A percentile compares a stretch with the other conserved stretches of the same genome.
phyloP scores from a whole-genome alignment of 2,888 invertebrate genomes.

The Melanchra persicariae region DNA sequence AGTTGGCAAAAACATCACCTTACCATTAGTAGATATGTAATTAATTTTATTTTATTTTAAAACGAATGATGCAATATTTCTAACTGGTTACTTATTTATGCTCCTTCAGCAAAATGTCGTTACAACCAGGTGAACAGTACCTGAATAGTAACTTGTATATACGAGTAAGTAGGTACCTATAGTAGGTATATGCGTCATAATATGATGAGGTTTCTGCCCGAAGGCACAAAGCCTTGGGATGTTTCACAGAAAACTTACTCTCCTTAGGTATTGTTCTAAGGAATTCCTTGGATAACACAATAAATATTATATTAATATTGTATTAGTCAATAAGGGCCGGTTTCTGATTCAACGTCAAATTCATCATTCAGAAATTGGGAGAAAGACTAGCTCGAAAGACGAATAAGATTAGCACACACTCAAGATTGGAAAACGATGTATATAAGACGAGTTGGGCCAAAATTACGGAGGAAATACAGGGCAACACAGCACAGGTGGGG shows the following conservation, averaged over 20 bases:
- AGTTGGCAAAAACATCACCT: constrained; percentile 42
- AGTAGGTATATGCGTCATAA: neutral
- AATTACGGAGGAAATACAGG: neutral
- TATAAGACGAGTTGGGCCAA: neutral
- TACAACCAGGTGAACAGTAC: constrained; percentile 21
- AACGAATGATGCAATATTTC: constrained; percentile 71
- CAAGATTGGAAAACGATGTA: neutral
- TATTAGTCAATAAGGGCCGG: neutral
- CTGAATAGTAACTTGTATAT: neutral
- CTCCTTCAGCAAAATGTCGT: constrained; percentile 27
- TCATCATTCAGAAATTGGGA: neutral
- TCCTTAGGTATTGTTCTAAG: neutral
- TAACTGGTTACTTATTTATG: constrained; percentile 57
- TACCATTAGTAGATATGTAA: constrained; percentile 32
- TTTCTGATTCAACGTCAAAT: neutral
- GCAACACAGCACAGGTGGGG: neutral
- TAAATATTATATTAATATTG: neutral
- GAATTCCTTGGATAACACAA: neutral
- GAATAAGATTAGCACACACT: no score
- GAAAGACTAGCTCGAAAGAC: neutral
- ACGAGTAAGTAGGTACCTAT: no score
- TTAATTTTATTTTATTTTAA: constrained; percentile 39
- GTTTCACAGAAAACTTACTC: neutral
- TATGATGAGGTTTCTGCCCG: no score
- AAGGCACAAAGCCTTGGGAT: no score